A percentile compares a stretch with the other conserved stretches of the same genome.
phyloP scores from a whole-genome alignment of 2,888 invertebrate genomes.

The Folsomia candida region DNA sequence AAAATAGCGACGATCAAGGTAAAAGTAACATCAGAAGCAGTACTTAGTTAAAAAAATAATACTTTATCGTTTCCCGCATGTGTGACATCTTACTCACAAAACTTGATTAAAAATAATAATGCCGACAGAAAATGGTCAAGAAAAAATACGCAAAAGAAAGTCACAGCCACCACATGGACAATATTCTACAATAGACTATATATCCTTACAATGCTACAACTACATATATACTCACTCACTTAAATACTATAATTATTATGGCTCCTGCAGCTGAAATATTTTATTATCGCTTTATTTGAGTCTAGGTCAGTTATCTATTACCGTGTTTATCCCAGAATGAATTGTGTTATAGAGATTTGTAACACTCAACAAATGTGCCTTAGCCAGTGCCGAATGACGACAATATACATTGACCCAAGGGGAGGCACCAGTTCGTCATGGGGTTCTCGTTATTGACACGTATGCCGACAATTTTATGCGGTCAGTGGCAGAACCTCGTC shows the following conservation, averaged over 20 bases:
- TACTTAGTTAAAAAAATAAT: too few relatives aligned
- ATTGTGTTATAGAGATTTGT: background rate
- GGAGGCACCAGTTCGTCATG: background rate
- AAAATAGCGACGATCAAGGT: background rate
- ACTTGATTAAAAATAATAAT: background rate
- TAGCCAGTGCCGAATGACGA: constrained; percentile 43
- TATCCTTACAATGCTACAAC: background rate
- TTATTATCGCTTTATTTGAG: too few relatives aligned
- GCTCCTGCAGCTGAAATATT: too few relatives aligned
- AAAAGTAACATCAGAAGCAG: background rate
- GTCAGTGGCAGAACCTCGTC: background rate
- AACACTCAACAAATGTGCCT: constrained; percentile 35
- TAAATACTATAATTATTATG: too few relatives aligned
- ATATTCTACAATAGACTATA: background rate
- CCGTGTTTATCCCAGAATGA: too few relatives aligned
- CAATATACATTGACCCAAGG: constrained; percentile 20
- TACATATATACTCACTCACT: too few relatives aligned
- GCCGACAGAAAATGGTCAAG: too few relatives aligned
- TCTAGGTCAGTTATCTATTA: too few relatives aligned
- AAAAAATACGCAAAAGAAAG: background rate
- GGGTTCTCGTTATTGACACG: too few relatives aligned
- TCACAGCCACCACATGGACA: background rate
- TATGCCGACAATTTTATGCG: background rate
- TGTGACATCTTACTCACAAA: background rate
- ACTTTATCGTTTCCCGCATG: too few relatives aligned